Percentiles rank a stretch among this genome's conserved stretches.
Evolutionary conservation across 2,888 invertebrate species (phyloP).

Genomic region (Drosophila kanekoi): DNA sequence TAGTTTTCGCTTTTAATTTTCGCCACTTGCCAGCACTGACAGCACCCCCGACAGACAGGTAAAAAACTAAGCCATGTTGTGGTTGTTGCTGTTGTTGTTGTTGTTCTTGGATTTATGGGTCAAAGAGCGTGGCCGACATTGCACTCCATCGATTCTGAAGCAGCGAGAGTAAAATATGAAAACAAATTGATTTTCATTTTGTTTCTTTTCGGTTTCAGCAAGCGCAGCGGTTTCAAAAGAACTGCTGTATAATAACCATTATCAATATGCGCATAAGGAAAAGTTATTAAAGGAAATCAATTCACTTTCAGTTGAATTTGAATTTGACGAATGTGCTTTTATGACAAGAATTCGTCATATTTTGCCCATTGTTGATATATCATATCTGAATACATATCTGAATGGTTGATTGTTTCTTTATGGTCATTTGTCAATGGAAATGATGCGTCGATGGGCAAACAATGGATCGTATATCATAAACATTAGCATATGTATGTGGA

Average conservation of each 20-base stretch:
- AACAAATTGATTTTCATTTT: conserved; percentile 30
- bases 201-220: not conserved
- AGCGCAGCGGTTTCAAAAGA: conserved; percentile 12
- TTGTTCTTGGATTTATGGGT: conserved; percentile 37
- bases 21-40: conserved; percentile 10
- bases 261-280: too few relatives aligned
- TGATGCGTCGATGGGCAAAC: conserved; percentile 54
- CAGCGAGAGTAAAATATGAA: conserved; percentile 13
- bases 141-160: conserved; percentile 4
- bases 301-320: too few relatives aligned
- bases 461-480: conserved; percentile 45
- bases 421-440: conserved; percentile 68
- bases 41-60: not conserved
- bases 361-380: conserved; percentile 15
- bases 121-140: conserved; percentile 21
- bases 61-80: not conserved
- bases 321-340: too few relatives aligned
- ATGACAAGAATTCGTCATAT: not conserved
- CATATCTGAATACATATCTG: conserved; percentile 11
- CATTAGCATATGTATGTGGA: conserved; percentile 34
- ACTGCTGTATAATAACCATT: too few relatives aligned
- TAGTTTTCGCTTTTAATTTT: conserved; percentile 40
- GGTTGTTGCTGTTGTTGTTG: conserved; percentile 2
- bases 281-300: too few relatives aligned
- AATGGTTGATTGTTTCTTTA: conserved; percentile 48